Conservation (phyloP, 2,797 vertebrate genomes). For the Naso thynnoides region DNA sequence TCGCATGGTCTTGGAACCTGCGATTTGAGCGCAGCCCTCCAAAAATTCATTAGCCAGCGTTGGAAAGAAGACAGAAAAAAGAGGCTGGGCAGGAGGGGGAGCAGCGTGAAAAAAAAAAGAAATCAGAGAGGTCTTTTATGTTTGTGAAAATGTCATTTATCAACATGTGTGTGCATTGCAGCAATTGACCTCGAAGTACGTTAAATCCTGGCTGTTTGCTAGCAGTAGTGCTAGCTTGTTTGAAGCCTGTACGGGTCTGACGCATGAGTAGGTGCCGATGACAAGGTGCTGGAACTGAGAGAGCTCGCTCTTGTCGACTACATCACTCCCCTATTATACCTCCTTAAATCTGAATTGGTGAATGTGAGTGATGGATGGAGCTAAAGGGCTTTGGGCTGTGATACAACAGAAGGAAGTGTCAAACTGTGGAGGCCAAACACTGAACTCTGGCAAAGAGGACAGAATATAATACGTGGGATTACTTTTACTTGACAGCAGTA, state of each 20-base stretch:
- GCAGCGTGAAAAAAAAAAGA: slow-evolving; percentile 27
- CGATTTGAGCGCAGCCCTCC: slow-evolving; percentile 67
- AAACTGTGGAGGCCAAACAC: slow-evolving; percentile 44
- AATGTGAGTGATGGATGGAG: slow-evolving; percentile 51
- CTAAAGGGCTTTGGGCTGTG: slow-evolving; percentile 42
- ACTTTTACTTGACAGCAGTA: slow-evolving; percentile 16
- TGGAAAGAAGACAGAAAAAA: slow-evolving; percentile 67
- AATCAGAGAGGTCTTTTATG: slow-evolving; percentile 54
- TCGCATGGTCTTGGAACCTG: slow-evolving; percentile 66
- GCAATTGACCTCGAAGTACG: slow-evolving; percentile 68
- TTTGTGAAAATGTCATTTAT: slow-evolving; percentile 63
- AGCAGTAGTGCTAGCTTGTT: slow-evolving; percentile 52
- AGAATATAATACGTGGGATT: slow-evolving; percentile 31
- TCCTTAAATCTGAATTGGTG: slow-evolving; percentile 45
- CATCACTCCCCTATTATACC: slow-evolving; percentile 45
- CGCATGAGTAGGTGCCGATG: slow-evolving; percentile 70
- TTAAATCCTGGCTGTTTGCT: slow-evolving; percentile 68
- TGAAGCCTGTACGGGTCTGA: slow-evolving; percentile 61
- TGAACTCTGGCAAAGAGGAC: slow-evolving; percentile 32
- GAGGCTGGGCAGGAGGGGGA: slow-evolving; percentile 32
- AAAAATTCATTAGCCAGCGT: slow-evolving; percentile 78
- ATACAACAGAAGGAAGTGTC: slow-evolving; percentile 59
- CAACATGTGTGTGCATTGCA: slow-evolving; percentile 56
- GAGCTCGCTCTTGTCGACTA: slow-evolving; percentile 45
- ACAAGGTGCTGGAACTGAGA: slow-evolving; percentile 68